Conservation (phyloP, 2,888 invertebrate genomes). For the Xylocampa areola region DNA sequence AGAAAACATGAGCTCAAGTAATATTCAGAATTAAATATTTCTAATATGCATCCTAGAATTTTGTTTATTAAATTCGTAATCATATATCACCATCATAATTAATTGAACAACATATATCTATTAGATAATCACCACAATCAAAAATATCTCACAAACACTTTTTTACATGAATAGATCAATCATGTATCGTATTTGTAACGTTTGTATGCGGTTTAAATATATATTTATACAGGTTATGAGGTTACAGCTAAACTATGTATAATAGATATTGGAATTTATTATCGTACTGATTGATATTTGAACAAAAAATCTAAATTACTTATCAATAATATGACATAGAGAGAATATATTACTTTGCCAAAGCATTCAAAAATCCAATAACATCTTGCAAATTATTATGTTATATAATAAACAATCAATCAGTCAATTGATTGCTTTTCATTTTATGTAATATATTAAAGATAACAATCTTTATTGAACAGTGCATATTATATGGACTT, state of each 20-base stretch:
- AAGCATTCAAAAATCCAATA: slow-evolving; percentile 25
- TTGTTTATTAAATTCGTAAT: too few relatives aligned
- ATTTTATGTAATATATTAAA: slow-evolving; percentile 30
- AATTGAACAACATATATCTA: too few relatives aligned
- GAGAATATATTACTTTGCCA: neutral
- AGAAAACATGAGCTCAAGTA: too few relatives aligned
- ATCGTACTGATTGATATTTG: slow-evolving; percentile 43
- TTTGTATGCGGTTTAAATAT: slow-evolving; percentile 15
- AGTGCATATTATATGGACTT: slow-evolving; percentile 6
- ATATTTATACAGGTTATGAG: slow-evolving; percentile 41
- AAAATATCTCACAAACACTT: slow-evolving; percentile 16
- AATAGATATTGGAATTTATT: slow-evolving; percentile 48
- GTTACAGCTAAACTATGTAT: slow-evolving; percentile 43
- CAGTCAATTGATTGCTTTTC: slow-evolving; percentile 61
- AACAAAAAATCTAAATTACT: slow-evolving; percentile 44
- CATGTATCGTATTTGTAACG: slow-evolving; percentile 32
- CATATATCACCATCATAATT: too few relatives aligned
- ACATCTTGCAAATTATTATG: slow-evolving; percentile 36
- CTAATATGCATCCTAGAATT: too few relatives aligned
- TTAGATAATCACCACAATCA: too few relatives aligned
- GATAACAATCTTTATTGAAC: neutral
- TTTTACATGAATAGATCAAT: slow-evolving; percentile 28
- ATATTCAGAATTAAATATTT: too few relatives aligned
- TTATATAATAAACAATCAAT: slow-evolving; percentile 29
- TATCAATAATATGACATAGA: slow-evolving; percentile 23